These are phyloP conservation scores for Sphaerodactylus townsendi DNA, from an alignment of 2,113 vertebrate genomes.

Conservation along the genomic window DNA sequence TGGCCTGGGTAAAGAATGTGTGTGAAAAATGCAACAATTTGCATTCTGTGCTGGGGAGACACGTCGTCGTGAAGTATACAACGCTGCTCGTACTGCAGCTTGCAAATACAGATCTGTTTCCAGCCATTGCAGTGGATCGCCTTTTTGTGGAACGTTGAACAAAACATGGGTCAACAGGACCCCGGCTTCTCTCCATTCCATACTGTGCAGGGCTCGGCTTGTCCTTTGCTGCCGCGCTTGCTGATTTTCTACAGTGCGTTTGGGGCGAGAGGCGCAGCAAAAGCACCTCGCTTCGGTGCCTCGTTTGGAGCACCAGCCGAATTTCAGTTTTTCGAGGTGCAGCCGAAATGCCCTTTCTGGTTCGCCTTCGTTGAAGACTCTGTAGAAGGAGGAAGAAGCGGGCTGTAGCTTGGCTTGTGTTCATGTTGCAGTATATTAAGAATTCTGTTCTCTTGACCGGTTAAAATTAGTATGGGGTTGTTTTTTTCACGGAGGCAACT, in stretches of 20 bases:
- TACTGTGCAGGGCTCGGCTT: not conserved
- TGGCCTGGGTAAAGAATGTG: not conserved
- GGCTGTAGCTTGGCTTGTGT: constrained; percentile 16
- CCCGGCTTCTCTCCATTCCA: not conserved
- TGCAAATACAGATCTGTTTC: not conserved
- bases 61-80: not conserved
- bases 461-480: not conserved
- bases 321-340: no score
- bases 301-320: no score
- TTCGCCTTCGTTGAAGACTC: no score
- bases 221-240: not conserved
- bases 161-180: not conserved
- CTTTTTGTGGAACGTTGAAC: not conserved
- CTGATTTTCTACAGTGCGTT: not conserved
- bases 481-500: not conserved
- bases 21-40: constrained; percentile 33
- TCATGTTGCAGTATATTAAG: not conserved
- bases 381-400: constrained; percentile 9
- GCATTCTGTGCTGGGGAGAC: not conserved
- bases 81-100: not conserved
- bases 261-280: no score
- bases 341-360: no score
- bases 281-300: no score
- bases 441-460: not conserved
- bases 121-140: not conserved